A percentile compares a stretch with the other conserved stretches of the same genome.
phyloP scores from a whole-genome alignment of 2,113 vertebrate genomes.

The Rhodinocichla rosea region DNA sequence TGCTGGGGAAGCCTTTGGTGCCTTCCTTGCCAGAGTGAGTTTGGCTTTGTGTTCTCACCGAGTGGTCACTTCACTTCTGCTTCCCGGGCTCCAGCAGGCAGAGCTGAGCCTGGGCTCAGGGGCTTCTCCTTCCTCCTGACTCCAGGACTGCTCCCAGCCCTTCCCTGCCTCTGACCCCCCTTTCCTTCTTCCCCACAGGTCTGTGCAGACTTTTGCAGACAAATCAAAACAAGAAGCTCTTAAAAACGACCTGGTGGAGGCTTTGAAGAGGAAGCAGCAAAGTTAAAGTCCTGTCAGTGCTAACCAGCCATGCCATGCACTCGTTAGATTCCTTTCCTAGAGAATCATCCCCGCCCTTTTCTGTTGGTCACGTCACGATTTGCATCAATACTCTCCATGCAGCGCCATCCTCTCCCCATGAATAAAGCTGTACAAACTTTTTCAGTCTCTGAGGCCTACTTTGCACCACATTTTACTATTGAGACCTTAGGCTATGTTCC shows the following conservation, averaged over 20 bases:
- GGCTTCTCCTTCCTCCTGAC: not conserved
- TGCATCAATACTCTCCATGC: constrained; percentile 37
- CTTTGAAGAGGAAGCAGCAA: constrained; percentile 95
- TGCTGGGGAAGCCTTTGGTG: not conserved
- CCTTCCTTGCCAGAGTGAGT: not conserved
- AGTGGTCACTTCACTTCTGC: not conserved
- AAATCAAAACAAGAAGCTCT: constrained; percentile 95
- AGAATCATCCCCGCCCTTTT: constrained; percentile 58
- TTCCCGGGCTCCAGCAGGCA: not conserved
- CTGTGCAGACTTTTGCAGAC: constrained; percentile 92
- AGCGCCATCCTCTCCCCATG: constrained; percentile 45
- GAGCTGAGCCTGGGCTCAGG: not conserved
- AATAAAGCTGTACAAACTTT: constrained; percentile 78
- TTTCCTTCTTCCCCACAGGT: constrained; percentile 74
- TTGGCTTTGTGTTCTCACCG: not conserved
- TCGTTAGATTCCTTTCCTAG: constrained; percentile 74
- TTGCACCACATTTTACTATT: constrained; percentile 64
- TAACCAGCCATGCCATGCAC: constrained; percentile 66
- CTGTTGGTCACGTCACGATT: constrained; percentile 50
- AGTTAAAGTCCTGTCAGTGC: constrained; percentile 73
- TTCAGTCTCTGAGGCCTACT: constrained; percentile 72
- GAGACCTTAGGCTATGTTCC: constrained; percentile 43
- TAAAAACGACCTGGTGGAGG: constrained; percentile 91
- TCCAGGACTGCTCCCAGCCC: not conserved
- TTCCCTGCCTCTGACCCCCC: not conserved